These are phyloP conservation scores for Euwallacea similis DNA, from an alignment of 1,140 invertebrate species.

Conservation along the genomic window DNA sequence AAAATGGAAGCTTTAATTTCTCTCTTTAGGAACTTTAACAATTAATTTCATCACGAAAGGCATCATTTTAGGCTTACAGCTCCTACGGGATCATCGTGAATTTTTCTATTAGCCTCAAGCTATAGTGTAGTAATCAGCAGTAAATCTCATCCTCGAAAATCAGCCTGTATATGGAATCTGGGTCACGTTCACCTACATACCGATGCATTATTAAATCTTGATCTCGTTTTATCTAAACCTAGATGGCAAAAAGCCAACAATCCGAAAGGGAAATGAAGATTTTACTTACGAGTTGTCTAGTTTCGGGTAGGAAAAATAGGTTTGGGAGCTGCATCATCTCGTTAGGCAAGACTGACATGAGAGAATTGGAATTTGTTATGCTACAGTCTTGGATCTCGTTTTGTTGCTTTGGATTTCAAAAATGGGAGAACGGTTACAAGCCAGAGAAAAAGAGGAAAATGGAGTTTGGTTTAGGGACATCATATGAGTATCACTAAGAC, in stretches of 20 bases:
- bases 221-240: conserved; percentile 10
- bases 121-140: too few relatives aligned
- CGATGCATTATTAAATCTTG: conserved; percentile 7
- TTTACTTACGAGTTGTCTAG: conserved; percentile 1
- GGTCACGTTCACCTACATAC: not conserved
- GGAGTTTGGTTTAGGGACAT: too few relatives aligned
- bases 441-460: too few relatives aligned
- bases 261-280: not conserved
- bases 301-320: not conserved
- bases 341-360: too few relatives aligned
- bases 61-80: not conserved
- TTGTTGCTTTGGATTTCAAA: too few relatives aligned
- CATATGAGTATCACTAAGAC: too few relatives aligned
- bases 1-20: not conserved
- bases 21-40: not conserved
- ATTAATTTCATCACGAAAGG: conserved; percentile 3
- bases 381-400: too few relatives aligned
- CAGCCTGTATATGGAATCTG: not conserved
- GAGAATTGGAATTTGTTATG: too few relatives aligned
- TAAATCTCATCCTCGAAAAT: not conserved
- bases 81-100: not conserved
- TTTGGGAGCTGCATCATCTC: not conserved
- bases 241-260: conserved; percentile 16
- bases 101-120: not conserved
- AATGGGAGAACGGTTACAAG: too few relatives aligned